These are phyloP conservation scores for Enhydra lutris DNA, from an alignment of 2,113 vertebrate genomes.

Conservation along the genomic window DNA sequence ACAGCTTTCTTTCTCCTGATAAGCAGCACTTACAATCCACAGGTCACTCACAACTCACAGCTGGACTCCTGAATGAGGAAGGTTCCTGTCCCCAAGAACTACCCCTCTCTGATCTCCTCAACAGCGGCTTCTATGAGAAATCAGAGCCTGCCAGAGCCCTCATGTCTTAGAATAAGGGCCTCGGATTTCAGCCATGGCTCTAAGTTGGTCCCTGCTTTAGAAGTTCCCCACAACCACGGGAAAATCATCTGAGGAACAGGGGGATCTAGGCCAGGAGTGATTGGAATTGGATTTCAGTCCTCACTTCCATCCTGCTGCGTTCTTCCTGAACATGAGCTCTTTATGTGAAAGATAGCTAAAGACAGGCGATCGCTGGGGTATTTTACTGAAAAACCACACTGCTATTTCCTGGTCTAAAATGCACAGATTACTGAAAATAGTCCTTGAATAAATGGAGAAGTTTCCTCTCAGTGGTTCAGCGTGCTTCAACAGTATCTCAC, in stretches of 20 bases:
- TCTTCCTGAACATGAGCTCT: conserved; percentile 49
- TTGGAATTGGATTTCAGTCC: conserved; percentile 30
- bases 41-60: background rate
- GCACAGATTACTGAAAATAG: conserved; percentile 39
- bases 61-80: background rate
- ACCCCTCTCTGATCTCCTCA: background rate
- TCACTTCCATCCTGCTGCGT: conserved; percentile 30
- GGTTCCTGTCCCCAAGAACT: background rate
- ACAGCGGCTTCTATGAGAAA: background rate
- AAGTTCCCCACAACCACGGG: background rate
- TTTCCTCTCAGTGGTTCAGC: background rate
- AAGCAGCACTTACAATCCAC: background rate
- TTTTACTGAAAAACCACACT: conserved; percentile 51
- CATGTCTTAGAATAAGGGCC: background rate
- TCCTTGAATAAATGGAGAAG: background rate
- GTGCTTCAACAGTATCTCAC: background rate
- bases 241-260: background rate
- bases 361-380: background rate
- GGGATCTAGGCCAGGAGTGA: background rate
- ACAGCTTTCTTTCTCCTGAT: background rate
- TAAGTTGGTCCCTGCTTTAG: conserved; percentile 4
- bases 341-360: conserved; percentile 40
- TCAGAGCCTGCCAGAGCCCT: background rate
- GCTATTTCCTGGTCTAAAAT: conserved; percentile 51
- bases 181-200: background rate